phyloP scores from a whole-genome alignment of 2,888 invertebrate species.

The Deladenus siricidicola region DNA sequence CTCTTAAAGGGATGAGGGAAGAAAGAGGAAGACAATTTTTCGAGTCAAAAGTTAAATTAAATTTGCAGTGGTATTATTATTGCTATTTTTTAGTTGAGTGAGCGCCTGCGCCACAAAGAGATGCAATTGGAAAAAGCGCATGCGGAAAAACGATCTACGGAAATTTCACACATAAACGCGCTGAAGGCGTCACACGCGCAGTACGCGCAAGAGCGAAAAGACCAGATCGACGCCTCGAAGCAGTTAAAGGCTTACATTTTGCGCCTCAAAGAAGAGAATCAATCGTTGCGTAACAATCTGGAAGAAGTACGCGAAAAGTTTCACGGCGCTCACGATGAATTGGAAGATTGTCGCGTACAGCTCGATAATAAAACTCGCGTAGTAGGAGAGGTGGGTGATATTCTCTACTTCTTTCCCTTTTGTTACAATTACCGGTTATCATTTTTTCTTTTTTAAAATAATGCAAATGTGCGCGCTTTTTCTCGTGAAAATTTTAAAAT shows the following conservation, averaged over 20 bases:
- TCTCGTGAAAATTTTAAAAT: no score
- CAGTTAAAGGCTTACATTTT: conserved; percentile 12
- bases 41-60: no score
- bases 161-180: background rate
- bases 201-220: conserved; percentile 9
- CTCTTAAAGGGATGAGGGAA: no score
- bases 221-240: conserved; percentile 15
- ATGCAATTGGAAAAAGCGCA: conserved; percentile 2
- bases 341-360: conserved; percentile 9
- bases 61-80: background rate
- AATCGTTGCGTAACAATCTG: conserved; percentile 4
- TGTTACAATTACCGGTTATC: no score
- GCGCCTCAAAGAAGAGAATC: conserved; percentile 13
- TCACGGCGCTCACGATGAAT: conserved; percentile 5
- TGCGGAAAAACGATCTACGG: background rate
- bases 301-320: conserved; percentile 12
- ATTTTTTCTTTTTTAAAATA: background rate
- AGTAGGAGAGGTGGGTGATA: conserved; percentile 2
- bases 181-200: conserved; percentile 3
- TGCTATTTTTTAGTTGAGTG: conserved; percentile 4
- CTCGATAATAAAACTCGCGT: background rate
- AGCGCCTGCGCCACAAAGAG: conserved; percentile 1
- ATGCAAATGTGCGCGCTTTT: background rate
- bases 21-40: no score
- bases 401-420: no score